Conservation (phyloP, 2,888 invertebrate genomes). For the Dasypolia templi region DNA sequence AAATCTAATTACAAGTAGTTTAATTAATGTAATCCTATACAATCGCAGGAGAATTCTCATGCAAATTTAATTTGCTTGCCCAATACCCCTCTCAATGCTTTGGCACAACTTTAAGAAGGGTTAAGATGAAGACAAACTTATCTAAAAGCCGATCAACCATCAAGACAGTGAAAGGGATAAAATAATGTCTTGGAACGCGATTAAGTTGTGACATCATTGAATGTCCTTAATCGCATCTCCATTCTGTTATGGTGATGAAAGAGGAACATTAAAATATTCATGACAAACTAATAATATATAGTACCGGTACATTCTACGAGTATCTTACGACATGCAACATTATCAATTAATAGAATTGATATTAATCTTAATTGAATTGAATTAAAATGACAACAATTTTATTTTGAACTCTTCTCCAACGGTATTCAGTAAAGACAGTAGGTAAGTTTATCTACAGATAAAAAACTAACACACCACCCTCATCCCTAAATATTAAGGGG, state of each 20-base stretch:
- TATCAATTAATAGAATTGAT: too few species aligned
- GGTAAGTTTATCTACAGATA: too few species aligned
- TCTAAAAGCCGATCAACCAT: constrained; percentile 63
- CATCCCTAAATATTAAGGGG: too few species aligned
- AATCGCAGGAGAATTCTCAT: constrained; percentile 24
- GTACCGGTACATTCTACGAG: too few species aligned
- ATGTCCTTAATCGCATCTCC: constrained; percentile 17
- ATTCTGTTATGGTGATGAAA: constrained; percentile 1
- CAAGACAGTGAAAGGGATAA: constrained; percentile 49
- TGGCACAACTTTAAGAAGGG: constrained; percentile 51
- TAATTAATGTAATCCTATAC: neutral
- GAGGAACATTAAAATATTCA: constrained; percentile 2
- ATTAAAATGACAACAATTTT: too few species aligned
- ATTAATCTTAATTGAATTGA: too few species aligned
- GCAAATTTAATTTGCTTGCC: constrained; percentile 40
- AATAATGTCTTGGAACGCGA: constrained; percentile 10
- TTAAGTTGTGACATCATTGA: constrained; percentile 4
- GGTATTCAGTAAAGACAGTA: too few species aligned
- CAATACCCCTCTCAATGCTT: constrained; percentile 21
- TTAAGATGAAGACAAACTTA: constrained; percentile 62
- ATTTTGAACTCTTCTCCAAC: too few species aligned
- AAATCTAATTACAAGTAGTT: neutral
- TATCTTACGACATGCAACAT: too few species aligned
- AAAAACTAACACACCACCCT: too few species aligned
- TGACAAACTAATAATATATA: too few species aligned